Base-by-base conservation (phyloP, 2,797 vertebrate genomes). In the Holocentrus rufus region DNA sequence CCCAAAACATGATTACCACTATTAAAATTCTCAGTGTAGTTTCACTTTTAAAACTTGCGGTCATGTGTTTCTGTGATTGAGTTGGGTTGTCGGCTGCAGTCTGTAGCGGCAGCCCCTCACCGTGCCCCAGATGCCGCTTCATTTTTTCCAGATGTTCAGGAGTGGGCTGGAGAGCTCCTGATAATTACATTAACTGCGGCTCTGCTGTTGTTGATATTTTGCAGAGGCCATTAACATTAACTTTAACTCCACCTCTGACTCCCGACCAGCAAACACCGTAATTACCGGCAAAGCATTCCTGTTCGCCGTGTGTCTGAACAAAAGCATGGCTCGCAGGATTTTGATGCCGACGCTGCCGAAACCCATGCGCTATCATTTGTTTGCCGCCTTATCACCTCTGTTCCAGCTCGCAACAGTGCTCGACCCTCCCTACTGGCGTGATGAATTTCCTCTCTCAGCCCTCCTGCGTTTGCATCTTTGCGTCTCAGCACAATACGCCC, bases 121-220 rank as follows among this genome's bases (percentile, higher is more conserved):
- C 17, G 17, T 22, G 54, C 70, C 66, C 56, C 76, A 81, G 70
- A 73, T 82, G 66, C 57, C 54, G 2, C n/a, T 39, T 52, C 20
- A 74, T 60, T 76, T 84, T 74, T 76, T 79, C 82, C 82, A 84
- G 77, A 76, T 77, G 79, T 82, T 65, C 81, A 42, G 36, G 17
- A 31, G 53, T 80, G 49, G 31, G 73, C 39, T 11, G 4, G 34
- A 31, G 18, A 64, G 56, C 56, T 25, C 42, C 4, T 8, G 30
- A 70, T 83, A 68, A 84, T 84, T 62, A 50, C 70, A 74, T 84
- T 56, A 78, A 68, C 69, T 75, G 56, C 63, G 66, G 62, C 44
- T 65, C 50, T 30, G 13, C 39, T 52, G 77, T 78, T 57, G 63
- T 78, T 57, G 63, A 76, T 61, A 65, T 71, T 42, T 31, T 46